phyloP scores from a whole-genome alignment of 2,888 invertebrate genomes.

The Leptogaster cylindrica region DNA sequence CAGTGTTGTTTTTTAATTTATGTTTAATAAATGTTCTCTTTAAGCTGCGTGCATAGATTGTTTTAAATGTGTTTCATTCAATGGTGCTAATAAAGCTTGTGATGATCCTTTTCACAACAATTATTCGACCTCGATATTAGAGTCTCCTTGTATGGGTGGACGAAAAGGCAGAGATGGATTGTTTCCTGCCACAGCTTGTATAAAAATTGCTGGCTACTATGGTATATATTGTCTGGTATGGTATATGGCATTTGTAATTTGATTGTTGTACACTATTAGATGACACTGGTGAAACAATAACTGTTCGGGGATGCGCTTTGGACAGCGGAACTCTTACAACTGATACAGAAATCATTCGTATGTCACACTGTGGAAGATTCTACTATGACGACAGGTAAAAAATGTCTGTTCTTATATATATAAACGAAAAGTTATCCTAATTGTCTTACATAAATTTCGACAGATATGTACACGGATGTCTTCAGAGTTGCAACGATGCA shows the following conservation, averaged over 20 bases:
- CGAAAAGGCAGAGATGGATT: conserved; percentile 90
- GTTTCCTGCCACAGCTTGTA: conserved; percentile 96
- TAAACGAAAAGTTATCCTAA: too few relatives aligned
- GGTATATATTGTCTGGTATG: conserved; percentile 66
- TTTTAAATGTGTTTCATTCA: conserved; percentile 95
- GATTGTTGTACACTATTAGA: conserved; percentile 66
- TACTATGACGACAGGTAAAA: conserved; percentile 81
- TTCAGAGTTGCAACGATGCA: conserved; percentile 92
- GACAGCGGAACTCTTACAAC: conserved; percentile 95
- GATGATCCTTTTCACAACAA: conserved; percentile 97
- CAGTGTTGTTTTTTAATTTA: too few relatives aligned
- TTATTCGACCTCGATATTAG: conserved; percentile 80
- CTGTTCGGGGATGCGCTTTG: conserved; percentile 91
- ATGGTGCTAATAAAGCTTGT: conserved; percentile 82
- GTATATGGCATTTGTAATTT: neutral
- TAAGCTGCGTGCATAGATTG: conserved; percentile 82
- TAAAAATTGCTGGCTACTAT: conserved; percentile 91
- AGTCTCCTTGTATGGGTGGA: conserved; percentile 93
- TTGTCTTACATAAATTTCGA: neutral
- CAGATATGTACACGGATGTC: conserved; percentile 88
- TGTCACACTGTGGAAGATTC: conserved; percentile 97
- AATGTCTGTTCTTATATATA: neutral
- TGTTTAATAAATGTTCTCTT: too few relatives aligned
- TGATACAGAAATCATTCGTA: conserved; percentile 93
- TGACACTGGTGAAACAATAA: conserved; percentile 79